A percentile compares a stretch with the other conserved stretches of the same genome.
phyloP scores from a whole-genome alignment of 2,888 invertebrate genomes.

The Drosophila longiperda region DNA sequence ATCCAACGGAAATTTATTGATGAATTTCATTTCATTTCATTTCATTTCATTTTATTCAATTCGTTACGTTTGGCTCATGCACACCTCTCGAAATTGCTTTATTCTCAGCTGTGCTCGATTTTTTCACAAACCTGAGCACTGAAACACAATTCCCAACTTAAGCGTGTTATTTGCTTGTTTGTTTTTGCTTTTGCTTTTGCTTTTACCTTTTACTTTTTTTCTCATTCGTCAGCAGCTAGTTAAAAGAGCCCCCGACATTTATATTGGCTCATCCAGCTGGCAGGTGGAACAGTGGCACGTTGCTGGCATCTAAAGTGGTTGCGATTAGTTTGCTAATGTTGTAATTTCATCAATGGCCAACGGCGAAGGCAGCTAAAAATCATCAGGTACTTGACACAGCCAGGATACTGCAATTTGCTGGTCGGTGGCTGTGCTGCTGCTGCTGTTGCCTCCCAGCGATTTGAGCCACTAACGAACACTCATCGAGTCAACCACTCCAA shows the following conservation, averaged over 20 bases:
- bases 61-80: slow-evolving; percentile 42
- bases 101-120: slow-evolving; percentile 46
- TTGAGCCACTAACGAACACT: slow-evolving; percentile 17
- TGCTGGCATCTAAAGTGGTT: slow-evolving; percentile 76
- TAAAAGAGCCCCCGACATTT: slow-evolving; percentile 54
- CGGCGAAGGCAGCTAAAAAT: slow-evolving; percentile 70
- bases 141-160: slow-evolving; percentile 63
- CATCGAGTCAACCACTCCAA: slow-evolving; percentile 21
- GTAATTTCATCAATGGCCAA: slow-evolving; percentile 75
- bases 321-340: slow-evolving; percentile 80
- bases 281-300: slow-evolving; percentile 38
- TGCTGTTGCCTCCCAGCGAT: slow-evolving; percentile 20
- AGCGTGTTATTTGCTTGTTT: slow-evolving; percentile 41
- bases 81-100: slow-evolving; percentile 71
- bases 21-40: slow-evolving; percentile 63
- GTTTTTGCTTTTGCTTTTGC: slow-evolving; percentile 37
- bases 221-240: slow-evolving; percentile 45
- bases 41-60: slow-evolving; percentile 47
- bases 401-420: slow-evolving; percentile 64
- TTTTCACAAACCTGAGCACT: slow-evolving; percentile 40
- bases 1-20: slow-evolving; percentile 72
- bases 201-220: slow-evolving; percentile 4
- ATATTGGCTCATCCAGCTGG: slow-evolving; percentile 38
- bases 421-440: neutral
- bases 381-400: slow-evolving; percentile 75